phyloP scores from a whole-genome alignment of 2,113 vertebrate genomes.

The Neomonachus schauinslandi region DNA sequence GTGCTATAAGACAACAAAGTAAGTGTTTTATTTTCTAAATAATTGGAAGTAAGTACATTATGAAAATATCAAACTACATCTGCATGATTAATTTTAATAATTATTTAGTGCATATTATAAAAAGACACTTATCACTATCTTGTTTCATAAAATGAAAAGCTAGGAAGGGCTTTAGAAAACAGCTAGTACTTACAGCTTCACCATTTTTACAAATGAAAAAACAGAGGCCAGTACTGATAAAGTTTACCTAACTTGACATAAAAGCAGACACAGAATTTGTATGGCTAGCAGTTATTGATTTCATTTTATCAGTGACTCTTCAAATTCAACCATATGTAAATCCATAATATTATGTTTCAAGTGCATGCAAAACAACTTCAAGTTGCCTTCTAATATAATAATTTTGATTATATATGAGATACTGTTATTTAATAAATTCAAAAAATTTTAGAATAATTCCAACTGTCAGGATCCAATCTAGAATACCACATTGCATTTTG shows the following conservation, averaged over 20 bases:
- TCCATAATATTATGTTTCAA: background rate
- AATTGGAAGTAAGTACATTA: constrained; percentile 3
- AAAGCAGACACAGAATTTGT: background rate
- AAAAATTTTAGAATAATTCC: background rate
- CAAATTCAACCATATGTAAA: background rate
- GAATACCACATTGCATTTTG: background rate
- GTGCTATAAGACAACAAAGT: background rate
- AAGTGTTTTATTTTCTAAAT: background rate
- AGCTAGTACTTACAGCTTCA: background rate
- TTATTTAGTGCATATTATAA: background rate
- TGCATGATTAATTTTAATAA: constrained; percentile 1
- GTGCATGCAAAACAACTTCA: background rate
- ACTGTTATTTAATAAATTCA: background rate
- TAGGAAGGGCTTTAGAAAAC: background rate
- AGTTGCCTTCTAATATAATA: background rate
- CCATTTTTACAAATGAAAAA: background rate
- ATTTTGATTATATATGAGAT: background rate
- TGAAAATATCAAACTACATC: background rate
- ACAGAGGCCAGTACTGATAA: background rate
- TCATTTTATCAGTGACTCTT: background rate
- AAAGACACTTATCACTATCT: background rate
- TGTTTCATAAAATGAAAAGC: background rate
- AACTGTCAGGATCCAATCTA: background rate
- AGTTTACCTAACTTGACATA: background rate
- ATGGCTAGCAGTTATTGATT: background rate